Base-by-base conservation (phyloP, 1,140 invertebrate genomes). In the Vollenhovia emeryi region DNA sequence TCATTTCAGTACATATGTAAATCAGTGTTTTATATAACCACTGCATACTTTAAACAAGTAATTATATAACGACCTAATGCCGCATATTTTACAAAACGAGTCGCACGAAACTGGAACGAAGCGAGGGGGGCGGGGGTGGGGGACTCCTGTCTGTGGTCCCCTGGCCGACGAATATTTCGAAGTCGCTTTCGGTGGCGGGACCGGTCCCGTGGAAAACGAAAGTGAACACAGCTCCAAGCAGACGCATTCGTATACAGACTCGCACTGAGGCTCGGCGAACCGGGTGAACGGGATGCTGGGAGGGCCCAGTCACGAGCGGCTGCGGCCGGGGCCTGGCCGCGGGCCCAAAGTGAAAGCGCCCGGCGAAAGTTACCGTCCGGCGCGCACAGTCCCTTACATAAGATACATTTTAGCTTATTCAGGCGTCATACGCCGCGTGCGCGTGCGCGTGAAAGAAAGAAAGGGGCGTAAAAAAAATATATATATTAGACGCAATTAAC, bases 211-310 rank as follows among this genome's bases (percentile, higher is more conserved):
- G 86, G 89, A 91, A 92, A 91, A 91, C 86, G 90, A 92, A 91
- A 92, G 87, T 90, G 86, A 89, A 87, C 62, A 78, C 36, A 69
- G 50, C 36, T 78, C 21, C 18, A 40, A 33, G 30, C 75, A 15
- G 48, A 59, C 57, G 30, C 43, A 43, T 30, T 43, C 33, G 55
- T 45, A 24, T 27, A n/a, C 57, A 45, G 48, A 57, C 48, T 36
- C 60, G 48, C 73, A 48, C 27, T 74, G 27, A 9, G 18, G 27
- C 55, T 59, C 27, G 45, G 52, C 6, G n/a, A 68, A 84, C 45
- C 85, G 79, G 93, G 93, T 93, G 93, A 93, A 93, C 92, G 93
- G 92, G 92, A 93, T 93, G 93, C 91, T 92, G 93, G 90, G 84
- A 85, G 89, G 68, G 76, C 83, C 84, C 57, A 86, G 86, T 90